phyloP scores from a whole-genome alignment of 64 coral and sea anemone species.

The Pocillopora damicornis region DNA sequence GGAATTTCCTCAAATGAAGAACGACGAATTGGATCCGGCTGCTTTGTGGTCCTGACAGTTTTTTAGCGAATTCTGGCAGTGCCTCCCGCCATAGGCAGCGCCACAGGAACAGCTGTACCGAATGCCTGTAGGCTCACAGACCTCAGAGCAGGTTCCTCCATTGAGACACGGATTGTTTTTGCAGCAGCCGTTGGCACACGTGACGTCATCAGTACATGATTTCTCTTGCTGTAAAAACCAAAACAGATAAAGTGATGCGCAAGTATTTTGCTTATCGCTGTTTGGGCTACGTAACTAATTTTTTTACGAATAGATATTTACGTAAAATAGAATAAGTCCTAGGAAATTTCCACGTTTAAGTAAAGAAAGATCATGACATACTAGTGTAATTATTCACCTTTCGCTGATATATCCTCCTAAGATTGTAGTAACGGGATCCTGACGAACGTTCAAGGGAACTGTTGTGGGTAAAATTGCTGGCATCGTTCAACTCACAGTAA shows the following conservation, averaged over 20 bases:
- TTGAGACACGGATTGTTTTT: conserved; percentile 7
- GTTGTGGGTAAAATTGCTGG: not conserved
- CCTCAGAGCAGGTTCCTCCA: conserved; percentile 33
- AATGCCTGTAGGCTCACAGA: conserved; percentile 15
- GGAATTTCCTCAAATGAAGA: too few species aligned
- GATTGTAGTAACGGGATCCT: not conserved
- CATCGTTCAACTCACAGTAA: not conserved
- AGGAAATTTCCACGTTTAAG: too few species aligned
- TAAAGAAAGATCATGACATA: too few species aligned
- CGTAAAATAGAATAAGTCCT: too few species aligned
- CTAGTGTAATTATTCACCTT: not conserved
- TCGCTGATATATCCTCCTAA: not conserved
- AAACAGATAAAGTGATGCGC: too few species aligned
- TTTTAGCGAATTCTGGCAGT: conserved; percentile 7
- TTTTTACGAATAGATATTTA: too few species aligned
- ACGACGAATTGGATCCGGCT: not conserved
- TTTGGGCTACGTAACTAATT: too few species aligned
- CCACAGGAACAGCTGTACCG: conserved; percentile 19
- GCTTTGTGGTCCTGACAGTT: not conserved
- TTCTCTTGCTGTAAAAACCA: too few species aligned
- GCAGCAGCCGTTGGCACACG: conserved; percentile 29
- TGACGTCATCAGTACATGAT: not conserved
- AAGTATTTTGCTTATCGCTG: too few species aligned
- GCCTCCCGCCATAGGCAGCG: conserved; percentile 3
- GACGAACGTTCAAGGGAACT: not conserved